Base-by-base conservation (phyloP, 1,140 invertebrate genomes). In the Lucilia sericata region DNA sequence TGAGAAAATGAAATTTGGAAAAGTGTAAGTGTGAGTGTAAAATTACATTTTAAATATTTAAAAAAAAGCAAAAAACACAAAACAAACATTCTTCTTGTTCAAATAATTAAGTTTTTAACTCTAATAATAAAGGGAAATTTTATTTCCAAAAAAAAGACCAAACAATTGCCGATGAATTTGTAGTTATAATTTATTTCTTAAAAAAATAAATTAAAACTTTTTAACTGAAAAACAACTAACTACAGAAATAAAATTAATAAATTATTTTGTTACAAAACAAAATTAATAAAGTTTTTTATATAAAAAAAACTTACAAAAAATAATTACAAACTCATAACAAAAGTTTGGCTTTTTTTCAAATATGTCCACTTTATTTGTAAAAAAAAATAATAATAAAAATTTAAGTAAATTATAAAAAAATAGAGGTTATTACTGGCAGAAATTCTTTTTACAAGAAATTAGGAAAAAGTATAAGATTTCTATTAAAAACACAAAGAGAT, bases 361-460 rank as follows among this genome's bases (percentile, higher is more conserved):
- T 47, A 55, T 75, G 80, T 82, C 21, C 84, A 82, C 81, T 84
- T 84, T 84, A 84, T 84, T 84, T 51, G 75, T 42, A 70, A n/a
- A 55, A 55, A 65, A 74, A 75, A 74, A 49, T 51, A 75, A 65
- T 47, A 74, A 70, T 25, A 74, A 74, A 30, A 14, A 21, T 74
- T 74, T 30, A 36, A 42, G 30, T 19, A 76, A 42, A 76, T 36
- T n/a, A 34, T 36, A 17, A 36, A 36, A 74, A 13, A 76, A 76
- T 8, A 76, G 74, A 76, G 17, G 30, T 5, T n/a, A 14, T 36
- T 36, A 9, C 4, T 14, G 25, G n/a, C 10, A 74, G 19, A 76
- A 76, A 36, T 76, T 7, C 17, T 76, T 76, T 36, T 74, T 36
- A 76, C 36, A 36, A n/a, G n/a, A 76, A 42, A 76, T 76, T 55